Conservation (phyloP, 2,113 vertebrate species). For the Corythornis cristatus region DNA sequence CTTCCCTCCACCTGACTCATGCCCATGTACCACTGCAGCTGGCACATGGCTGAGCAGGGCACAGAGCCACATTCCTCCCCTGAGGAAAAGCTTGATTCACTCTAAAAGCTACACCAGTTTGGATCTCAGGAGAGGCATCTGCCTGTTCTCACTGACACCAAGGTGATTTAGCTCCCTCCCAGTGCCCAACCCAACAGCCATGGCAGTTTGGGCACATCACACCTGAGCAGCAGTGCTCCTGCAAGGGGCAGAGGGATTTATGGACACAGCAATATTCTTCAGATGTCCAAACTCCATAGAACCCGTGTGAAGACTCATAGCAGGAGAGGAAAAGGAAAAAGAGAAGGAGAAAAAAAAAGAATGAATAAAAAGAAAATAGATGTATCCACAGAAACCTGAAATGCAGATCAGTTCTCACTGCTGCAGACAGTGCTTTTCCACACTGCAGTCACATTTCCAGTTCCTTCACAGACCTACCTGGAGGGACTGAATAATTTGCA, state of each 20-base stretch:
- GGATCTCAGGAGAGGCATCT: background rate
- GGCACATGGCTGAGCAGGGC: background rate
- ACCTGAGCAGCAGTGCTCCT: background rate
- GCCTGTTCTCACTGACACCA: background rate
- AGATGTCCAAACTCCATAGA: background rate
- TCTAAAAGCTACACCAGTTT: background rate
- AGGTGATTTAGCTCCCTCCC: background rate
- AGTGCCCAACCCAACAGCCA: background rate
- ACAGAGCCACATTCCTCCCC: background rate
- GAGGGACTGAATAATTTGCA: slow-evolving; percentile 39
- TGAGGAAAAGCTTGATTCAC: background rate
- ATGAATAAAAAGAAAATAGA: background rate
- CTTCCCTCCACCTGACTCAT: background rate
- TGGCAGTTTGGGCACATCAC: background rate
- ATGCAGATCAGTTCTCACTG: background rate
- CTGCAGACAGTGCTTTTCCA: background rate
- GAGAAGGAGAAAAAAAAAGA: background rate
- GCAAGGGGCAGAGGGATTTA: background rate
- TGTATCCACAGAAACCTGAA: background rate
- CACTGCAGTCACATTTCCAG: slow-evolving; percentile 32
- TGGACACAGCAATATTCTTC: background rate
- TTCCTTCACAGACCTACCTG: slow-evolving; percentile 37
- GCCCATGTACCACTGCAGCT: background rate
- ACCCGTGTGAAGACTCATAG: background rate
- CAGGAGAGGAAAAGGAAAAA: background rate